Evolutionary conservation across 2,888 invertebrate genomes (phyloP), one percentile per base, ranked within the genome.

Genomic region (Epirrita christyi): DNA sequence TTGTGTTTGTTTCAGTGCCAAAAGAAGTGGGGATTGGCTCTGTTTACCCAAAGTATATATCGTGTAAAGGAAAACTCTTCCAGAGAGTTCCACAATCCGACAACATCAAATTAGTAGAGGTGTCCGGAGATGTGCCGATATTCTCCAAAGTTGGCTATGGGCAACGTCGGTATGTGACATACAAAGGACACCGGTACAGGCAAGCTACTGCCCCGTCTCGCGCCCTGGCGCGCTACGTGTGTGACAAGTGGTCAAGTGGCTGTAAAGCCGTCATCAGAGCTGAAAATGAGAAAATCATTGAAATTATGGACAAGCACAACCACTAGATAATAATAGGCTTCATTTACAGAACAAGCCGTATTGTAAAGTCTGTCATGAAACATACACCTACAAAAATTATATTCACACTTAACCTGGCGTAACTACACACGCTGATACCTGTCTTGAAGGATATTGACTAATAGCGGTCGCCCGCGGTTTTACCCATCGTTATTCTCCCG

Each of bases 161-260:
- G 10, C 21, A 34, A 6, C 56, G 57, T 28, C 15, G 29, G 7
- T 32, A 8, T 4, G 21, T 57, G n/a, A 37, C 4, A 9, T 57
- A 47, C 13, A 46, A 47, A 38, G 47, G 57, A 9, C 41, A 42
- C 5, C 41, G 43, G n/a, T 57, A 34, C 34, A 13, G 11, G 4
- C 56, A 50, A n/a, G 36, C 56, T 7, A 13, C 51, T 6, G 0
- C 8, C 10, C 40, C 40, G 32, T 32, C 15, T 6, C 15, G 9
- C 1, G 28, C 37, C 5, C 1, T 10, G 6, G 29, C 51, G 3
- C 36, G 47, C 4, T 52, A 47, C 21, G 57, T 48, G 6, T 78
- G 78, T 41, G 66, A 63, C 15, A 76, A 72, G 50, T 72, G 71
- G 64, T 38, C 54, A 5, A 41, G n/a, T 7, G 49, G 54, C 41